Conservation (phyloP, 2,888 invertebrate genomes). For the Biston betularia region DNA sequence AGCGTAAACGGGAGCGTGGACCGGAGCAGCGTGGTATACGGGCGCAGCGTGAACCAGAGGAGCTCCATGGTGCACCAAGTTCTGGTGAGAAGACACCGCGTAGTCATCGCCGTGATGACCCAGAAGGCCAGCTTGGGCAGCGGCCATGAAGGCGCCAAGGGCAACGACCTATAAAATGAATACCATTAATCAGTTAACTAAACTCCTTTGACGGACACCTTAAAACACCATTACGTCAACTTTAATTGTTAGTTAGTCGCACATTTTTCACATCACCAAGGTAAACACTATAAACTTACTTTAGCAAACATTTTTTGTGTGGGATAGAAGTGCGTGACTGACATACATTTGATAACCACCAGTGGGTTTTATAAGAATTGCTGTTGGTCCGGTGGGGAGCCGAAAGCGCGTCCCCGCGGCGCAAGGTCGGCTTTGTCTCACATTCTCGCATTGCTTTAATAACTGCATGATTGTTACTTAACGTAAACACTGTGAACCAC, state of each 20-base stretch:
- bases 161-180: conserved; percentile 69
- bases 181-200: neutral
- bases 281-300: conserved; percentile 65
- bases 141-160: conserved; percentile 70
- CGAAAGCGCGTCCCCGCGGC: conserved; percentile 69
- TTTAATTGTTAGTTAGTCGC: conserved; percentile 24
- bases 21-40: conserved; percentile 52
- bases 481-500: conserved; percentile 75
- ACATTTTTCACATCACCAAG: conserved; percentile 53
- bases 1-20: conserved; percentile 51
- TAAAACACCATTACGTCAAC: neutral
- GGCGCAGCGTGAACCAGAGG: conserved; percentile 49
- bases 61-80: conserved; percentile 53
- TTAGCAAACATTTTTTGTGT: conserved; percentile 79
- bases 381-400: conserved; percentile 75
- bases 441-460: conserved; percentile 75
- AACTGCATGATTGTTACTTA: conserved; percentile 75
- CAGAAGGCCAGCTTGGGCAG: conserved; percentile 82
- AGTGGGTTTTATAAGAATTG: conserved; percentile 83
- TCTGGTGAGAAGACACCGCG: conserved; percentile 54
- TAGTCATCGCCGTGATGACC: conserved; percentile 55
- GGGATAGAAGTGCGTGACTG: conserved; percentile 77
- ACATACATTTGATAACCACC: conserved; percentile 74
- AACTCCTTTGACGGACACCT: neutral
- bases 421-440: conserved; percentile 82